Base-by-base conservation (phyloP, 2,797 vertebrate species). In the Garrulus glandarius region DNA sequence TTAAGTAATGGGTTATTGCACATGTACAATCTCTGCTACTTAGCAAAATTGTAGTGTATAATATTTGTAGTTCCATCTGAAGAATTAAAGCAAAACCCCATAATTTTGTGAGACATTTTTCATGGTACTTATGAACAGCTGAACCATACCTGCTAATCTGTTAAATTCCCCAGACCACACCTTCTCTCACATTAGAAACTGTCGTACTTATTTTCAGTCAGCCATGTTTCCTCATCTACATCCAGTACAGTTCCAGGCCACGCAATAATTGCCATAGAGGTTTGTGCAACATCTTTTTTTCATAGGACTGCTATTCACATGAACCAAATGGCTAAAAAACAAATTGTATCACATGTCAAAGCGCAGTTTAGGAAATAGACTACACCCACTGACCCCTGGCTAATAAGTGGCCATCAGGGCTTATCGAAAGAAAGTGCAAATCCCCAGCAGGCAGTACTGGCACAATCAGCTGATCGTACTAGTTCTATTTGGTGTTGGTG, bases 221-320 rank as follows among this genome's bases (percentile, higher is more conserved):
- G 30, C 3, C 30, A 69, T 47, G 16, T 65, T 83, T 92, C 56
- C 39, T 77, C 39, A 27, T 20, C 44, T 63, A 30, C 2, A 1
- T 26, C n/a, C 23, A 52, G 39, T 26, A 60, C 19, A 49, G 47
- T 39, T 90, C n/a, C 29, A 80, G 52, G 43, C 23, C 37, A 72
- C 0, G 1, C 0, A 1, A 39, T 34, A 43, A 84, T 70, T 84
- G 61, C n/a, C 2, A 2, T 2, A 37, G 44, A 56, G 15, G n/a
- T 26, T 9, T 46, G 19, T 27, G 52, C 17, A 70, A 43, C 8
- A 53, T 0, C 2, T 50, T 47, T 49, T 79, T 30, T 77, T 37
- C 2, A 8, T 9, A 37, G 15, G 17, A 72, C 44, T 1, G 1
- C 10, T 61, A 26, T 49, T 94, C 70, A 43, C 27, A 74, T 70